phyloP scores from a whole-genome alignment of 2,888 invertebrate species.

The Ptilodon capucinus region DNA sequence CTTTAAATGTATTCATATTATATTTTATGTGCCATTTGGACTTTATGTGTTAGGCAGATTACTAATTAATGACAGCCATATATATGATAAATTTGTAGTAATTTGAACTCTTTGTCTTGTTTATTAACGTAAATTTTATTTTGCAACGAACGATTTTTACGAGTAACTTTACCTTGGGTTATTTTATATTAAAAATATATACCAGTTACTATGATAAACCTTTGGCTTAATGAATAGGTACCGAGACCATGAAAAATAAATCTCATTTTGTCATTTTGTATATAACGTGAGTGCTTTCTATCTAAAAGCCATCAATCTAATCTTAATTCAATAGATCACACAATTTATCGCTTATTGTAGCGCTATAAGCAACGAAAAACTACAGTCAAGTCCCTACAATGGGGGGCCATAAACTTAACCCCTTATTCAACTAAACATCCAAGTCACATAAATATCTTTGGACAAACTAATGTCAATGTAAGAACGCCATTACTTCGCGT shows the following conservation, averaged over 20 bases:
- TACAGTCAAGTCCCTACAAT: slow-evolving; percentile 58
- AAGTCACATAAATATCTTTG: slow-evolving; percentile 80
- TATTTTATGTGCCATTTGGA: not conserved
- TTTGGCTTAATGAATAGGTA: too few species aligned
- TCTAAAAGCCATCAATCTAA: slow-evolving; percentile 33
- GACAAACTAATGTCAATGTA: slow-evolving; percentile 82
- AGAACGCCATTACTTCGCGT: slow-evolving; percentile 75
- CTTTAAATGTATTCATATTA: slow-evolving; percentile 39
- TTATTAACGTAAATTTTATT: too few species aligned
- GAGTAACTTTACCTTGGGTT: too few species aligned
- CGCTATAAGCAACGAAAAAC: slow-evolving; percentile 44
- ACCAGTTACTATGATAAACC: too few species aligned
- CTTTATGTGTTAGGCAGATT: not conserved
- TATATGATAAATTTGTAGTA: too few species aligned
- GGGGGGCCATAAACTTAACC: slow-evolving; percentile 72
- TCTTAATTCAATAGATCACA: slow-evolving; percentile 41
- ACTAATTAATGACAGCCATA: not conserved
- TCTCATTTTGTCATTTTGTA: not conserved
- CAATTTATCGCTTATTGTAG: slow-evolving; percentile 50
- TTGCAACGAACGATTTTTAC: too few species aligned
- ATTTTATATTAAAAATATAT: too few species aligned
- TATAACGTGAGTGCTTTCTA: slow-evolving; percentile 1
- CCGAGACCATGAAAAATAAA: not conserved
- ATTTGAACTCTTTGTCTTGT: too few species aligned
- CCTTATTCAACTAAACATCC: slow-evolving; percentile 78